Evolutionary conservation across 2,888 invertebrate genomes (phyloP).

Genomic region (Parascotia fuliginaria): DNA sequence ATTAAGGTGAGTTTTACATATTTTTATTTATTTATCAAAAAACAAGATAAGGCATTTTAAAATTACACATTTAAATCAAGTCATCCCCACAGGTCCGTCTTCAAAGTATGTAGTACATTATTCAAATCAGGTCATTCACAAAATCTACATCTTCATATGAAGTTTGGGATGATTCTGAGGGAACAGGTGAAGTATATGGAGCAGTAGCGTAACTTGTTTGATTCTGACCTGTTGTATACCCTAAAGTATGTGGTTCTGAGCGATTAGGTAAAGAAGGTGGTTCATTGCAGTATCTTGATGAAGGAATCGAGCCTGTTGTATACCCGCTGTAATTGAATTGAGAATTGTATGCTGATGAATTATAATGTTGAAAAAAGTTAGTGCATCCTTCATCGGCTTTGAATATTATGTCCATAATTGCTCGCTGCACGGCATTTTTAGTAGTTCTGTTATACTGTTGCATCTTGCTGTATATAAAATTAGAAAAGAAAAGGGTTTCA

Average conservation of each 20-base stretch:
- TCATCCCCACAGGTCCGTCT: neutral
- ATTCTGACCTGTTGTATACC: conserved; percentile 22
- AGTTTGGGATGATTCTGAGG: conserved; percentile 24
- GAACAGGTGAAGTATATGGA: conserved; percentile 24
- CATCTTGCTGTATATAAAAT: conserved; percentile 24
- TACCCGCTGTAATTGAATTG: conserved; percentile 16
- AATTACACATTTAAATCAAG: conserved; percentile 12
- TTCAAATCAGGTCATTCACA: conserved; percentile 24
- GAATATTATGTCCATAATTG: conserved; percentile 23
- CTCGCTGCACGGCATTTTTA: conserved; percentile 25
- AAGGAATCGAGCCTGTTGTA: conserved; percentile 21
- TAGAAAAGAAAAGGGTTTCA: conserved; percentile 26
- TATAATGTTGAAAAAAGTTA: conserved; percentile 20
- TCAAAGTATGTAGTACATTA: too few species aligned
- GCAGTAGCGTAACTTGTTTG: conserved; percentile 18
- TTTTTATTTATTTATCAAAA: conserved; percentile 22
- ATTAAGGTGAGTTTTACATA: conserved; percentile 19
- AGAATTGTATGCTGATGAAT: conserved; percentile 14
- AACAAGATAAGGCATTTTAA: neutral
- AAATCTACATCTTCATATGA: conserved; percentile 25
- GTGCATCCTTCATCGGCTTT: conserved; percentile 24
- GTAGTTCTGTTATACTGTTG: conserved; percentile 23
- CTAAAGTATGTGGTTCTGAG: conserved; percentile 15
- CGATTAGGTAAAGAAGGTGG: conserved; percentile 19
- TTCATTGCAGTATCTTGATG: conserved; percentile 22